A percentile compares a stretch with the other conserved stretches of the same genome.
Conservation (phyloP, 2,888 invertebrate species). For the Hydraecia micacea region DNA sequence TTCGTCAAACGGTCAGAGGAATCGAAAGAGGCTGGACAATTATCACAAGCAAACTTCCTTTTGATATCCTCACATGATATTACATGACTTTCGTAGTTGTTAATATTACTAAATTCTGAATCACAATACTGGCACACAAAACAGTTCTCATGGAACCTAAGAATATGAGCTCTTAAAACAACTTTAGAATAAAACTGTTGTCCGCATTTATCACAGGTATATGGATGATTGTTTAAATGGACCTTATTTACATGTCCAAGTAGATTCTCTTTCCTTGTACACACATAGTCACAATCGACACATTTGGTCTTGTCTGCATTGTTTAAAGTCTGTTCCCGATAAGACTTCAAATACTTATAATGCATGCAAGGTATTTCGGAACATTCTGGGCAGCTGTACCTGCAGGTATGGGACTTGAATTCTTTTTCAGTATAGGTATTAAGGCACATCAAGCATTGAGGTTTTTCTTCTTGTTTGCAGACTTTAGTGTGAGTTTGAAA, state of each 20-base stretch:
- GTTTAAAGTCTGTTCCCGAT: conserved; percentile 73
- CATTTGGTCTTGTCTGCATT: conserved; percentile 70
- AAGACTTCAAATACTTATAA: conserved; percentile 75
- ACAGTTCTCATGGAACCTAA: conserved; percentile 72
- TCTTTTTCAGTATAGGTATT: conserved; percentile 68
- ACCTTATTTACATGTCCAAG: conserved; percentile 76
- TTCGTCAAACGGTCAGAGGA: conserved; percentile 62
- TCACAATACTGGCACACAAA: conserved; percentile 76
- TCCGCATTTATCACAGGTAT: conserved; percentile 75
- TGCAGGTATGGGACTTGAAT: conserved; percentile 72
- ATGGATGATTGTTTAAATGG: conserved; percentile 78
- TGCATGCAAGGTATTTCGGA: conserved; percentile 75
- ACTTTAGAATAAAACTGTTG: conserved; percentile 77
- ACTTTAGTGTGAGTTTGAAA: conserved; percentile 31
- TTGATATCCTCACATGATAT: conserved; percentile 67
- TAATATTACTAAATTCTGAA: conserved; percentile 68
- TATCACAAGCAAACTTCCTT: conserved; percentile 66
- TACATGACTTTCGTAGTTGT: conserved; percentile 67
- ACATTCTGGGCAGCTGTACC: conserved; percentile 75
- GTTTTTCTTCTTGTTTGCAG: conserved; percentile 7
- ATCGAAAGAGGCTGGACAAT: conserved; percentile 76
- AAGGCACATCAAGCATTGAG: conserved; percentile 74
- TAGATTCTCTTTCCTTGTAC: conserved; percentile 73
- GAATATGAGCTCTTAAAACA: conserved; percentile 69
- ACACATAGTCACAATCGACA: conserved; percentile 76